Base-by-base conservation (phyloP, 2,888 invertebrate genomes). In the Laothoe populi region DNA sequence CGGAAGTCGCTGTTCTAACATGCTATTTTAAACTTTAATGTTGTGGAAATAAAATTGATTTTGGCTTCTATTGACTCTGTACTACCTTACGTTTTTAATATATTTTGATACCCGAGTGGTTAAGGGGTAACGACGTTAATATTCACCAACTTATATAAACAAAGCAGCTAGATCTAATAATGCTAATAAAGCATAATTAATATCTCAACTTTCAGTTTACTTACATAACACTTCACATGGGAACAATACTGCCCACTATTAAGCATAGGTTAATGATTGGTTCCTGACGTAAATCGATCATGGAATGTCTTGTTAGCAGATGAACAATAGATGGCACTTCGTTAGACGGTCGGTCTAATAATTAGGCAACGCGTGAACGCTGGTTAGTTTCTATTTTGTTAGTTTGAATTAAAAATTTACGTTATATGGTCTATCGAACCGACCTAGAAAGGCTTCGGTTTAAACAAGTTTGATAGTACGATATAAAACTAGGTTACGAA, bases 211-310 rank as follows among this genome's bases (percentile, higher is more conserved):
- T 86, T 79, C 77, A 74, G 79, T 78, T 77, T 75, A 71, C 23
- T 62, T 40, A 26, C 61, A 48, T 46, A 62, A 62, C 62, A 61
- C 70, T 72, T 75, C 70, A 69, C 72, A 69, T 63, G 78, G 76
- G 78, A 82, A 84, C 81, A 82, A 81, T 81, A 79, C 79, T 77
- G 78, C 73, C 78, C 77, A 79, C 78, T 78, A 81, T 83, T 80
- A 78, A 73, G 73, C 67, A 76, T 73, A 72, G 75, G 74, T 83
- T 84, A 84, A 86, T 87, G 86, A 88, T 87, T 83, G 81, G 77
- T 81, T 86, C 68, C 78, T 86, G 86, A 88, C 88, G 82, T 84
- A 88, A 90, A 82, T 86, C 87, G 85, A 86, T 85, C 86, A 86
- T 71, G 75, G 70, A 75, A 75, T 74, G 76, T 59, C 82, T 81